Percentiles rank a stretch among this genome's conserved stretches.
Evolutionary conservation across 2,797 vertebrate genomes (phyloP).

Genomic region (Argentina silus): DNA sequence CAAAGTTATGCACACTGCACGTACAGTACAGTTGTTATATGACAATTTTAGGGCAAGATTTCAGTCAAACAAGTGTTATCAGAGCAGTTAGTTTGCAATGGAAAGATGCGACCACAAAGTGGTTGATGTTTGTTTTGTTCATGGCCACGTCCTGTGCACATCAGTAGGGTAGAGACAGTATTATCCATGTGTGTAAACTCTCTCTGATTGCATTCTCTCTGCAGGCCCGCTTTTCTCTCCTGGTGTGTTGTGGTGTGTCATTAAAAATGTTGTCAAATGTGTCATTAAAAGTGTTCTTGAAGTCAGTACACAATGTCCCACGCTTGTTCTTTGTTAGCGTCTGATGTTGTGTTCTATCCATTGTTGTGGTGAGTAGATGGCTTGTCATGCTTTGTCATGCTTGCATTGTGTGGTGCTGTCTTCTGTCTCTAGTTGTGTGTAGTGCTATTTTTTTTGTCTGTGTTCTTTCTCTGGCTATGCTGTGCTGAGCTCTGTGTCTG

Average conservation of each 20-base stretch:
- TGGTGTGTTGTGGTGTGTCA: slow-evolving; percentile 58
- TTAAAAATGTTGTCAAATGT: slow-evolving; percentile 43
- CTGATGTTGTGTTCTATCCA: slow-evolving; percentile 37
- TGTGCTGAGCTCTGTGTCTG: slow-evolving; percentile 33
- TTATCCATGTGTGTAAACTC: slow-evolving; percentile 22
- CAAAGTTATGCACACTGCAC: not conserved
- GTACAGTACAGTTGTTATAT: not conserved
- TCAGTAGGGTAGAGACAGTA: slow-evolving; percentile 45
- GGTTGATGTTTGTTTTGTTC: slow-evolving; percentile 54
- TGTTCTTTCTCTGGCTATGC: not conserved
- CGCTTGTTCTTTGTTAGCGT: slow-evolving; percentile 42
- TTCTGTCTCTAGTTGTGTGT: slow-evolving; percentile 10
- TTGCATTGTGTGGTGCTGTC: slow-evolving; percentile 33
- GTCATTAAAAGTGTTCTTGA: slow-evolving; percentile 45
- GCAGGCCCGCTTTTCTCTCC: slow-evolving; percentile 18
- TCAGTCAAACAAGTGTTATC: not conserved
- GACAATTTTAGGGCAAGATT: too few relatives aligned
- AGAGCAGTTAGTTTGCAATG: slow-evolving; percentile 39
- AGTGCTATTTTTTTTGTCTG: slow-evolving; percentile 17
- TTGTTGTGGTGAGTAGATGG: slow-evolving; percentile 34
- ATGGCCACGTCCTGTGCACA: slow-evolving; percentile 53
- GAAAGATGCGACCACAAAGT: slow-evolving; percentile 38
- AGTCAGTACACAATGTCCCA: slow-evolving; percentile 35
- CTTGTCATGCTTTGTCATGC: slow-evolving; percentile 47
- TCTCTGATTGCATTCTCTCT: slow-evolving; percentile 38